Base-by-base conservation (phyloP, 2,113 vertebrate species). In the Zeus faber region DNA sequence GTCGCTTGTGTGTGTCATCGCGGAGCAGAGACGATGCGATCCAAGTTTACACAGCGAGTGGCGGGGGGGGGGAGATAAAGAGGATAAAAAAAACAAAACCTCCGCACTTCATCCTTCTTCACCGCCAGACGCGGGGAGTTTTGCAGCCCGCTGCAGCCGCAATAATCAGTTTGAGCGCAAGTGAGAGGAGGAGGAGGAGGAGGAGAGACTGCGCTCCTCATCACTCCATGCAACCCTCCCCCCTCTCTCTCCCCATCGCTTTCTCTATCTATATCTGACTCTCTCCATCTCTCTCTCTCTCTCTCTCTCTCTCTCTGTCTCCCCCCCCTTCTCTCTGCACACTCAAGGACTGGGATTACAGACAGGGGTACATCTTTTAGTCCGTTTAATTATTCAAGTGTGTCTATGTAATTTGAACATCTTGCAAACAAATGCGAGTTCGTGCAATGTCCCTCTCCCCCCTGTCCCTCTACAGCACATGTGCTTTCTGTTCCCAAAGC, bases 11-110 rank as follows among this genome's bases (percentile, higher is more conserved):
- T 72, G 2, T 29, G 33, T 35, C 43, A 49, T 49, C 65, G 72
- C 37, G 57, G 59, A 40, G 5, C 31, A n/a, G 49, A 26, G 29
- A 50, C 23, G 6, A 16, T 43, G 13, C 7, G 3, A 51, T 7
- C 43, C 55, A 82, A 83, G 79, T 83, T 85, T 72, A 71, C 41
- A 62, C 61, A 72, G 62, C 54, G 41, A 49, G 47, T n/a, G 45
- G 4, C 23, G 7, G 18, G 18, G 8, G 41, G 5, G 40, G 3
- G 3, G 17, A n/a, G 18, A 3, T 6, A 3, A 18, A 3, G 18
- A 9, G 17, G 18, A 21, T 7, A 58, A 37, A 37, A 49, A 22
- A 48, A 25, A 27, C 49, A 60, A 67, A 43, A 39, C 49, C 24
- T 55, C 49, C 53, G 61, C 70, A 58, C 71, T 67, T 65, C 59